Evolutionary conservation across 1,140 invertebrate genomes (phyloP).

Genomic region (Delia radicum): DNA sequence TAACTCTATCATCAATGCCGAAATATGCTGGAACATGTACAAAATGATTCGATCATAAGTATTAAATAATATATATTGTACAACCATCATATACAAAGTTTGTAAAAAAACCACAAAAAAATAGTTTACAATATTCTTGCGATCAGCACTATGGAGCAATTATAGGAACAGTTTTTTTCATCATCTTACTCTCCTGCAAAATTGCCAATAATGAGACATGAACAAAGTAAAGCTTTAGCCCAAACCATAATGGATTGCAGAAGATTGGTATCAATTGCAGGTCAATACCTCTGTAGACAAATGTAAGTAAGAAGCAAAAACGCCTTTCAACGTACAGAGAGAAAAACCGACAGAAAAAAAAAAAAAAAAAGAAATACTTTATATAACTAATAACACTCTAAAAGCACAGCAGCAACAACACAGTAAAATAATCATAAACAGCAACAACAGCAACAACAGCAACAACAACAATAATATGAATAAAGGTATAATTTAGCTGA

Average conservation of each 20-base stretch:
- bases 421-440: too few relatives aligned
- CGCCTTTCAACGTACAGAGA: constrained; percentile 12
- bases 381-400: not conserved
- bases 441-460: not conserved
- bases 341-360: not conserved
- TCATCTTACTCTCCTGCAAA: constrained; percentile 33
- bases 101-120: not conserved
- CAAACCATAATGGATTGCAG: constrained; percentile 53
- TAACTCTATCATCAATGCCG: not conserved
- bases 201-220: constrained; percentile 56
- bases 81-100: not conserved
- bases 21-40: not conserved
- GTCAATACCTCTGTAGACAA: constrained; percentile 41
- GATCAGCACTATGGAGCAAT: not conserved
- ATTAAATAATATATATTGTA: not conserved
- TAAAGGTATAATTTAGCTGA: constrained; percentile 23
- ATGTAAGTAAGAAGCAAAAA: constrained; percentile 23
- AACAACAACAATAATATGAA: constrained; percentile 12
- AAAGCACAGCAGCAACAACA: not conserved
- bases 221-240: constrained; percentile 50
- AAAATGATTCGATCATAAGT: not conserved
- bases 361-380: not conserved
- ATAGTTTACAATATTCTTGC: not conserved
- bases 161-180: not conserved
- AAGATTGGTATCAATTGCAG: constrained; percentile 54